Evolutionary conservation across 1,140 invertebrate species (phyloP).

Genomic region (Streblospio benedicti): DNA sequence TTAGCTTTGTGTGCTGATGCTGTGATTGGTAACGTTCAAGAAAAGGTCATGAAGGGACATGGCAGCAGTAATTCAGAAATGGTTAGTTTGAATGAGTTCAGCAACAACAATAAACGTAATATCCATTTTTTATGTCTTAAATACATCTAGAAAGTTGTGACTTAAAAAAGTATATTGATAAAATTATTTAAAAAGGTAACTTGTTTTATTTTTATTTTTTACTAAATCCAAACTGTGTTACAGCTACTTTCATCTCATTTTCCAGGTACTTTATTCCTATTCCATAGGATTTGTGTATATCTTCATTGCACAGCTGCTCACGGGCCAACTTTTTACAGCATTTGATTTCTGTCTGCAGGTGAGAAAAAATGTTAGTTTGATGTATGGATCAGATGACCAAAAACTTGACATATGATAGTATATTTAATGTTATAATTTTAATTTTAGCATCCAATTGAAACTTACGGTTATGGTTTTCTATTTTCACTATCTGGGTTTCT

Average conservation of each 20-base stretch:
- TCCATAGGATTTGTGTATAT: constrained; percentile 79
- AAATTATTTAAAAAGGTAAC: too few species aligned
- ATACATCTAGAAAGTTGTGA: not conserved
- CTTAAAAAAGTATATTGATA: not conserved
- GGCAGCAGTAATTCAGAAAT: constrained; percentile 80
- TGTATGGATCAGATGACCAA: constrained; percentile 5
- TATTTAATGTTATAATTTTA: not conserved
- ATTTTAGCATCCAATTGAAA: constrained; percentile 59
- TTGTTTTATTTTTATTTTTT: too few species aligned
- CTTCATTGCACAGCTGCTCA: constrained; percentile 62
- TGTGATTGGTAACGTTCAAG: constrained; percentile 89
- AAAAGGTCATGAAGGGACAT: constrained; percentile 80
- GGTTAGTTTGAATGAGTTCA: too few species aligned
- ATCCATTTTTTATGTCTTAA: not conserved
- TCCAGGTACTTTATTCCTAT: constrained; percentile 77
- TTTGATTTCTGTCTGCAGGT: constrained; percentile 70
- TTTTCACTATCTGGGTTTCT: constrained; percentile 84
- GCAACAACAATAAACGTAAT: too few species aligned
- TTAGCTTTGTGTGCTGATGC: constrained; percentile 83
- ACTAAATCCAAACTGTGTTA: not conserved
- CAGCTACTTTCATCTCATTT: constrained; percentile 6
- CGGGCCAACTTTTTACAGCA: constrained; percentile 67
- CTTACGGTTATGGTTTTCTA: constrained; percentile 75
- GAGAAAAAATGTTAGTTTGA: not conserved
- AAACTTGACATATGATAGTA: not conserved